Conservation (phyloP, 1,140 invertebrate genomes). For the Leptinotarsa lineolata region DNA sequence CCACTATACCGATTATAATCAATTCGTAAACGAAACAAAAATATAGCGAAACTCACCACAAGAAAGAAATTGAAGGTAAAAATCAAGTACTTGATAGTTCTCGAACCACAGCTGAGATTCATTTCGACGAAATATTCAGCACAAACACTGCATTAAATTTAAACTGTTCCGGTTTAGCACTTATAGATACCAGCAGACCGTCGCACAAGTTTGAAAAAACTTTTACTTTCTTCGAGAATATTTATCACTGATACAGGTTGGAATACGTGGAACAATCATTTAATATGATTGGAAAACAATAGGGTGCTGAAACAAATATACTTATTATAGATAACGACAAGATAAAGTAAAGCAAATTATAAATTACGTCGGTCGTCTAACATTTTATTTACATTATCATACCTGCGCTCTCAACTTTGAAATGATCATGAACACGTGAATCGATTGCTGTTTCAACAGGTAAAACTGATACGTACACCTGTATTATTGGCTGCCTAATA, state of each 20-base stretch:
- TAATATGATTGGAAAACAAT: neutral
- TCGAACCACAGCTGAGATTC: constrained; percentile 45
- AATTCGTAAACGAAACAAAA: neutral
- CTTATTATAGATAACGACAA: neutral
- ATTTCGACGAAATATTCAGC: constrained; percentile 34
- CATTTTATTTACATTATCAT: neutral
- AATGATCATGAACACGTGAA: neutral
- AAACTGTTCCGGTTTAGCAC: neutral
- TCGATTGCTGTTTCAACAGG: neutral
- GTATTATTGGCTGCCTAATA: constrained; percentile 10
- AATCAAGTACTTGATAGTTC: constrained; percentile 48
- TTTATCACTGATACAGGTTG: neutral
- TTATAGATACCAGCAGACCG: neutral
- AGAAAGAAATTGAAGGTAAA: constrained; percentile 47
- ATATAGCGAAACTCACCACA: constrained; percentile 42
- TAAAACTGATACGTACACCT: neutral
- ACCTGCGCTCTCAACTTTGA: constrained; percentile 6
- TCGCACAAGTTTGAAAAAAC: neutral
- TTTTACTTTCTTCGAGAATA: constrained; percentile 8
- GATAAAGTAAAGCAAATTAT: constrained; percentile 8
- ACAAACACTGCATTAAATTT: neutral
- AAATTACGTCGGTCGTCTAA: neutral
- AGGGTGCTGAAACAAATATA: neutral
- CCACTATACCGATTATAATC: no score
- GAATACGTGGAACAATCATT: neutral